Base-by-base conservation (phyloP, 2,888 invertebrate species). In the Odontocerum albicorne region DNA sequence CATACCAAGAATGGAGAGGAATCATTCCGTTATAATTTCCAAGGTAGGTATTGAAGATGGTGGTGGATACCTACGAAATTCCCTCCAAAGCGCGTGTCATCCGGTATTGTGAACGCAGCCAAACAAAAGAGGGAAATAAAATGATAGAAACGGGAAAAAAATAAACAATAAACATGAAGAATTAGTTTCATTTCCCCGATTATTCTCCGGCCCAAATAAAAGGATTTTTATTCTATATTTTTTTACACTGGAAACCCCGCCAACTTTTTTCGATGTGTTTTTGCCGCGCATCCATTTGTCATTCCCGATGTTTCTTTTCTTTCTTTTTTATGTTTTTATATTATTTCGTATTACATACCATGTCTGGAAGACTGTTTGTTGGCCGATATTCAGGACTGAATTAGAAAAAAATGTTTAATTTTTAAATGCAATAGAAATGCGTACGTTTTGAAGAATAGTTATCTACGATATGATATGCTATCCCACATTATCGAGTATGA, bases 131-230 rank as follows among this genome's bases (percentile, higher is more conserved):
- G 50, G 49, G 4, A 13, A 49, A 49, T 21, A 49, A 49, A 49
- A 35, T 21, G 27, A 38, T 13, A 38, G 36, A 27, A 47, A 38
- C 33, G 19, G 32, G 40, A 44, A 40, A 46, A 55, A 58, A 54
- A 58, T 50, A 58, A 55, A 58, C 50, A 58, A 55, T 58, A 58
- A 51, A 58, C 54, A 50, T 47, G 51, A 58, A 50, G 53, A 58
- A 58, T 58, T 58, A 55, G 54, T 55, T 58, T 42, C 47, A 55
- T 54, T 54, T 57, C 54, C 57, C 49, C 57, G 53, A 57, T 54
- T 57, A 57, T 49, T 27, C 40, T 40, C 49, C 40, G 33, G 43
- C 16, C 43, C 17, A 40, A 42, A 50, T 20, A 57, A 51, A 49
- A 49, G 50, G 54, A 32, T n/a, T n/a, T n/a, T n/a, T n/a, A 49